Evolutionary conservation across 1,140 invertebrate species (phyloP), one percentile per base, ranked within the genome.

Genomic region (Helicoverpa zea): DNA sequence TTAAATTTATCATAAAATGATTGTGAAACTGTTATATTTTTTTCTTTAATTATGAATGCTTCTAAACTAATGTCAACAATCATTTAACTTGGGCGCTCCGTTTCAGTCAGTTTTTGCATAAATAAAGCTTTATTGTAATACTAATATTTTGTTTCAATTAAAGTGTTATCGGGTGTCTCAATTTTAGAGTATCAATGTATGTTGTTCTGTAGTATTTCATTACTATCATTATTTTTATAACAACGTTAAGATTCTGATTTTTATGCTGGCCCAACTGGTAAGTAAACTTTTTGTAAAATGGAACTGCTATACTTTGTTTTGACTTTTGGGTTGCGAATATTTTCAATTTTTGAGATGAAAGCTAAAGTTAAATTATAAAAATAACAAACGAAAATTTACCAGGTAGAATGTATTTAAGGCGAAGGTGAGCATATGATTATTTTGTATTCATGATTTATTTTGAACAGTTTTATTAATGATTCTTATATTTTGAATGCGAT

Each of bases 351-450:
- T 30, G 49, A 3, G 23, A 52, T 54, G 11, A 51, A 30, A 12
- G 16, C 23, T 72, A 58, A 74, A 74, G 16, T 63, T 63, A 43
- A 61, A 56, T 43, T 66, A 29, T 51, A 43, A 43, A 52, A 29
- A 14, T 51, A 79, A 75, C 59, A 51, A 66, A 58, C 12, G 13
- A 49, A 7, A 11, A n/a, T 54, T 59, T 47, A 68, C 58, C n/a
- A 75, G 66, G 16, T 64, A 66, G 63, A 66, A 90, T 92, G 90
- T 90, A 84, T 87, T 83, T 91, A 70, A 84, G 88, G 76, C 87
- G 86, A 80, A 92, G 89, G 90, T 91, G 64, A 23, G 83, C 5
- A 43, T 7, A 9, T 43, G 5, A 43, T 43, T 9, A 43, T 43
- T 43, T 43, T 5, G 35, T 43, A 43, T 43, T 43, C 5, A 7